Evolutionary conservation across 1,140 invertebrate genomes (phyloP).

Genomic region (Drosophila ogumai): DNA sequence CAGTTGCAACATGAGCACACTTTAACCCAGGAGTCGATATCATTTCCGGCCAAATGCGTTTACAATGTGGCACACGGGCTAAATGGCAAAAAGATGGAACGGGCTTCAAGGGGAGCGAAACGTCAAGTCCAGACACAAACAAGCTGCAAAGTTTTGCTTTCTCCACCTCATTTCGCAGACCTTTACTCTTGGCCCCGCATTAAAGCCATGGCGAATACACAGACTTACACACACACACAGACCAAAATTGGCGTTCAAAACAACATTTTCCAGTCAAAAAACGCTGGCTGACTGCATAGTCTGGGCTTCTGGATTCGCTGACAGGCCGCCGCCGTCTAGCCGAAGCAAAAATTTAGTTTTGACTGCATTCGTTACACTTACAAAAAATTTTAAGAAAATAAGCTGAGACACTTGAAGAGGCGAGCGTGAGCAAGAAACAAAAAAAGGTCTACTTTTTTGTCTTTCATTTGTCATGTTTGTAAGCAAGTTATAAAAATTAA

Average conservation of each 20-base stretch:
- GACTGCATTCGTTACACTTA: slow-evolving; percentile 34
- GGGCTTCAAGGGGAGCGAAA: slow-evolving; percentile 15
- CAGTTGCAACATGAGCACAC: slow-evolving; percentile 60
- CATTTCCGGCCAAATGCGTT: slow-evolving; percentile 78
- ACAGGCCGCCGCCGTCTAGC: slow-evolving; percentile 60
- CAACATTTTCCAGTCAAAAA: slow-evolving; percentile 64
- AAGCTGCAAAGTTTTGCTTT: slow-evolving; percentile 42
- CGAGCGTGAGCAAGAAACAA: not conserved
- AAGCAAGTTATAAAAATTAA: not conserved
- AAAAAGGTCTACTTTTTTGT: not conserved
- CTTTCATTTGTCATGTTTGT: no score
- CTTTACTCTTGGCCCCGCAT: slow-evolving; percentile 20
- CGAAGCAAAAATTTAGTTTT: slow-evolving; percentile 23
- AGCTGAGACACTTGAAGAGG: not conserved
- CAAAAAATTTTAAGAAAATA: not conserved
- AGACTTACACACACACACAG: not conserved
- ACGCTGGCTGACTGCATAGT: slow-evolving; percentile 69
- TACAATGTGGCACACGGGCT: slow-evolving; percentile 48
- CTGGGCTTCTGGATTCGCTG: slow-evolving; percentile 50
- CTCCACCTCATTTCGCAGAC: slow-evolving; percentile 29
- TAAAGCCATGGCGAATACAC: slow-evolving; percentile 27
- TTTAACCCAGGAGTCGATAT: slow-evolving; percentile 70
- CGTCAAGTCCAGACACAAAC: slow-evolving; percentile 36
- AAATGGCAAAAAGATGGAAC: slow-evolving; percentile 29
- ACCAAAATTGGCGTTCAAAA: slow-evolving; percentile 66